Percentiles rank a stretch among this genome's conserved stretches.
Conservation (phyloP, 2,888 invertebrate species). For the Nasonovia ribisnigri region DNA sequence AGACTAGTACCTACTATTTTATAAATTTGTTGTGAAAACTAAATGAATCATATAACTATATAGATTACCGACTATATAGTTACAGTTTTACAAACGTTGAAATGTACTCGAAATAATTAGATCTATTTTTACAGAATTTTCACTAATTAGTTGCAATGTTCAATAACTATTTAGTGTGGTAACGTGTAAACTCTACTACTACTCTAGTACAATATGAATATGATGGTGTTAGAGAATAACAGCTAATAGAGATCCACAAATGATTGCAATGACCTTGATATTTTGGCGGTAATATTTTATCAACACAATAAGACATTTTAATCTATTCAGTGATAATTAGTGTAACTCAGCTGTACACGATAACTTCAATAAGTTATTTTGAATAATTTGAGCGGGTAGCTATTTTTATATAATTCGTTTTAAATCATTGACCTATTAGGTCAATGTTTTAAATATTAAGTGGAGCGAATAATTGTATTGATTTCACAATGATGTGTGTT, state of each 20-base stretch:
- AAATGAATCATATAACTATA: no score
- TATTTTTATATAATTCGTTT: neutral
- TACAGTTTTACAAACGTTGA: no score
- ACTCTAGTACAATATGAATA: no score
- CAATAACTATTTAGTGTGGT: neutral
- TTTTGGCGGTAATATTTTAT: constrained; percentile 41
- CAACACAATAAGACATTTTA: constrained; percentile 24
- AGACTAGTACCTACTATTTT: neutral
- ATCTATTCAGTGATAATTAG: neutral
- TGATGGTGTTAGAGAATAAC: neutral
- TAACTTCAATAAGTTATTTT: neutral
- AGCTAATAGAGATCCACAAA: neutral
- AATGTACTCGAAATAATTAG: neutral
- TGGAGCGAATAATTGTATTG: no score
- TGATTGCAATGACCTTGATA: constrained; percentile 16
- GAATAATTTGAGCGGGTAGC: neutral
- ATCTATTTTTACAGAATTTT: neutral
- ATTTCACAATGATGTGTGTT: no score
- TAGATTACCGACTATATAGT: neutral
- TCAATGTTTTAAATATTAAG: no score
- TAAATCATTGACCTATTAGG: no score
- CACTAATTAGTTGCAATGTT: neutral
- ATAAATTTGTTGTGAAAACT: neutral
- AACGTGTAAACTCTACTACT: neutral
- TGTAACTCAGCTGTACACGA: neutral